Base-by-base conservation (phyloP, 2,113 vertebrate genomes). In the Mustela nigripes region DNA sequence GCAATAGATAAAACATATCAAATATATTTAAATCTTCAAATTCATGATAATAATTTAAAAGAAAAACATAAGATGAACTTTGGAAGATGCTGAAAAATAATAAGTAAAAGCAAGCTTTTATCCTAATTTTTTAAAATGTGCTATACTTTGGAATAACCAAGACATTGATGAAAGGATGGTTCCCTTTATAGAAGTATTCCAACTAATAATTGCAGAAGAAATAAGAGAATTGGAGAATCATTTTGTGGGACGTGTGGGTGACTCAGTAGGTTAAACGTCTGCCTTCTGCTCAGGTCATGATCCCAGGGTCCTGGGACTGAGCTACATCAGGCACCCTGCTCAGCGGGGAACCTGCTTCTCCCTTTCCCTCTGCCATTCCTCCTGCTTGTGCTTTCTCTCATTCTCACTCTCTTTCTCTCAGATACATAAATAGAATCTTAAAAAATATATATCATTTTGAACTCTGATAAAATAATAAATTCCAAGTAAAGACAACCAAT, bases 71-170 rank as follows among this genome's bases (percentile, higher is more conserved):
- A 6, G 14, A 89, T 89, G 82, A 94, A 81, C 67, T 89, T 83
- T 63, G 42, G n/a, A 74, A 94, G 78, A 89, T 53, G 53, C 33
- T 82, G 86, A 94, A 89, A 94, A 94, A 71, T 53, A 65, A 65
- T 50, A 53, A 63, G 56, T 50, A 79, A 79, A 87, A 93, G 12
- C 60, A 93, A 86, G 10, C 21, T 94, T 87, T 69, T 56, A 36
- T 80, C 36, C 48, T n/a, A 36, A 15, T 8, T 39, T 48, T 60
- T 79, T 93, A 11, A 56, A 16, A 94, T 50, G 71, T 62, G 33
- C 53, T 89, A 19, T 81, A 81, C 39, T 39, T 94, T 39, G n/a
- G n/a, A 65, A 67, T 82, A 89, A 94, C 67, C 11, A 74, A 95
- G 42, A 82, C 76, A 83, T 0, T 42, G 48, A 84, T 79, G 21